Conservation (phyloP, 53 echinoderm and acorn worm genomes). For the Paracentrotus lividus region DNA sequence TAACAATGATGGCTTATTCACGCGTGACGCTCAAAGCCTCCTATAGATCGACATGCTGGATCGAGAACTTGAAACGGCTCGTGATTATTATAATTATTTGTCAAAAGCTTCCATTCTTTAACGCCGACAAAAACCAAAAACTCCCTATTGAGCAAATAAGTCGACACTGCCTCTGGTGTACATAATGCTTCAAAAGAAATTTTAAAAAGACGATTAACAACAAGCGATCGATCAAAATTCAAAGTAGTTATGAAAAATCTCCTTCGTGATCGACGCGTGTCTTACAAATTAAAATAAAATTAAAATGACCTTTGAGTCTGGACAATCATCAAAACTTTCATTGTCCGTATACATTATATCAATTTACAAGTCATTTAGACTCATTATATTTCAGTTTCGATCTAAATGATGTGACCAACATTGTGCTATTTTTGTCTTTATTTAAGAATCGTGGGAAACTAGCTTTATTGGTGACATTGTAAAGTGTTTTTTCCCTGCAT, state of each 20-base stretch:
- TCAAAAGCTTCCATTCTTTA: too few species aligned
- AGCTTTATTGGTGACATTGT: not conserved
- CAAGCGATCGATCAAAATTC: not conserved
- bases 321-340: not conserved
- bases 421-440: not conserved
- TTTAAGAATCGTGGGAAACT: not conserved
- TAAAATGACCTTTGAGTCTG: constrained; percentile 14
- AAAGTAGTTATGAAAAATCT: not conserved
- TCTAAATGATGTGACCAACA: not conserved
- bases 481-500: not conserved
- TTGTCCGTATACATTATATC: not conserved
- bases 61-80: too few species aligned
- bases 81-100: too few species aligned
- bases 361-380: not conserved
- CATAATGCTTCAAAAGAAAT: too few species aligned
- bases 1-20: too few species aligned
- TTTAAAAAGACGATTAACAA: not conserved
- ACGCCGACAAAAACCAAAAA: too few species aligned
- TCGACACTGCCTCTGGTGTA: not conserved
- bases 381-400: not conserved
- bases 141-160: not conserved
- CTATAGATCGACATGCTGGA: too few species aligned
- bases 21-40: too few species aligned
- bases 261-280: not conserved
- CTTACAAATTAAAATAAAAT: too few species aligned